A percentile compares a stretch with the other conserved stretches of the same genome.
These are phyloP conservation scores for Tenrec ecaudatus DNA, from an alignment of 2,113 vertebrate genomes.

Conservation along the genomic window DNA sequence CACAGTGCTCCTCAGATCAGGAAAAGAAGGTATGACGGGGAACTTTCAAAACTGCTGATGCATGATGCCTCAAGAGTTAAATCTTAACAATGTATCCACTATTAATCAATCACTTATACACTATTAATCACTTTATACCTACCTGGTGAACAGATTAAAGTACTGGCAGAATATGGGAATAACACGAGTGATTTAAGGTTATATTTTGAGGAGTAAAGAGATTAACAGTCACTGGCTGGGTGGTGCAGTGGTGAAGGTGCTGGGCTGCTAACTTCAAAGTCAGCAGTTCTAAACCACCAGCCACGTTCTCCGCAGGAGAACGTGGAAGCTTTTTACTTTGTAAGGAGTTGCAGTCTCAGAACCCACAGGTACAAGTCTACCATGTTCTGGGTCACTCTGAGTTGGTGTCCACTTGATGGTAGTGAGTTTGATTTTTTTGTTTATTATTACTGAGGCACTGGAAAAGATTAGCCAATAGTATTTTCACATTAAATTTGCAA, in stretches of 20 bases:
- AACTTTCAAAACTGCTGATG: not conserved
- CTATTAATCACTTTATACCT: not conserved
- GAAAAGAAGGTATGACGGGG: not conserved
- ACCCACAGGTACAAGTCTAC: too few relatives aligned
- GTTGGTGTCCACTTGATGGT: too few relatives aligned
- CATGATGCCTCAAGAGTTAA: not conserved
- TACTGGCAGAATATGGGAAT: not conserved
- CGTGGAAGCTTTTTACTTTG: too few relatives aligned
- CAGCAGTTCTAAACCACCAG: too few relatives aligned
- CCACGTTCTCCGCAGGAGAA: too few relatives aligned
- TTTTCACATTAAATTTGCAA: conserved; percentile 18
- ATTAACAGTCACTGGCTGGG: not conserved
- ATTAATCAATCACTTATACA: not conserved
- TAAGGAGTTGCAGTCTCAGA: too few relatives aligned
- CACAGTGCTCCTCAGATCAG: not conserved
- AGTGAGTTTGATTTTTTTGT: too few relatives aligned
- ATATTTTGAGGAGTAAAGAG: not conserved
- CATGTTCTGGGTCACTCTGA: too few relatives aligned
- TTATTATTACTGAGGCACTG: not conserved
- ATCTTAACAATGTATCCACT: too few relatives aligned
- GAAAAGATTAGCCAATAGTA: not conserved
- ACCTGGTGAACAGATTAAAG: not conserved
- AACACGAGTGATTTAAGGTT: not conserved
- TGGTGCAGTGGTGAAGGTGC: too few relatives aligned
- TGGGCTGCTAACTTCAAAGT: not conserved